phyloP scores from a whole-genome alignment of 2,797 vertebrate species.

The Gambelia wislizenii region DNA sequence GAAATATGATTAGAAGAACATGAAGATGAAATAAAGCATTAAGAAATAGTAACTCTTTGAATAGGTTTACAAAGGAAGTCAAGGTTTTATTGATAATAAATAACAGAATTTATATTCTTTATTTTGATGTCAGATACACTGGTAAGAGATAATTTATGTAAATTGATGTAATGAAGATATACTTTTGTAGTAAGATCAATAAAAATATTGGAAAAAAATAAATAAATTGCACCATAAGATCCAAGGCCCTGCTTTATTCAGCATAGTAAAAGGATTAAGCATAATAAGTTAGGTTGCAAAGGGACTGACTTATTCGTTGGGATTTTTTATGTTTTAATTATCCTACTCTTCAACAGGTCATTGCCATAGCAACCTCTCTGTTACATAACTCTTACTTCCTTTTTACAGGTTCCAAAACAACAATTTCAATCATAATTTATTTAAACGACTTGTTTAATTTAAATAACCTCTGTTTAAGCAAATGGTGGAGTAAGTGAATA shows the following conservation, averaged over 20 bases:
- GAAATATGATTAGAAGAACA: too few species aligned
- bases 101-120: too few species aligned
- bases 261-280: background rate
- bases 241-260: background rate
- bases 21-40: too few species aligned
- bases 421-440: slow-evolving; percentile 41
- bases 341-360: slow-evolving; percentile 53
- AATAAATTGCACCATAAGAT: background rate
- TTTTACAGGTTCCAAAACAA: slow-evolving; percentile 64
- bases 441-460: slow-evolving; percentile 14
- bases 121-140: too few species aligned
- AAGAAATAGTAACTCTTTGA: too few species aligned
- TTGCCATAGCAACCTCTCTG: slow-evolving; percentile 67
- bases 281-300: background rate
- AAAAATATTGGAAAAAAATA: background rate
- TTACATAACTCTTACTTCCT: slow-evolving; percentile 52
- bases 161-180: too few species aligned
- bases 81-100: too few species aligned
- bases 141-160: too few species aligned
- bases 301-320: slow-evolving; percentile 13
- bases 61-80: too few species aligned
- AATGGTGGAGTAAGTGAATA: slow-evolving; percentile 41
- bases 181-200: too few species aligned
- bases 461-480: slow-evolving; percentile 43
- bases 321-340: slow-evolving; percentile 37